Conservation (phyloP, 2,888 invertebrate genomes). For the Craniophora ligustri region DNA sequence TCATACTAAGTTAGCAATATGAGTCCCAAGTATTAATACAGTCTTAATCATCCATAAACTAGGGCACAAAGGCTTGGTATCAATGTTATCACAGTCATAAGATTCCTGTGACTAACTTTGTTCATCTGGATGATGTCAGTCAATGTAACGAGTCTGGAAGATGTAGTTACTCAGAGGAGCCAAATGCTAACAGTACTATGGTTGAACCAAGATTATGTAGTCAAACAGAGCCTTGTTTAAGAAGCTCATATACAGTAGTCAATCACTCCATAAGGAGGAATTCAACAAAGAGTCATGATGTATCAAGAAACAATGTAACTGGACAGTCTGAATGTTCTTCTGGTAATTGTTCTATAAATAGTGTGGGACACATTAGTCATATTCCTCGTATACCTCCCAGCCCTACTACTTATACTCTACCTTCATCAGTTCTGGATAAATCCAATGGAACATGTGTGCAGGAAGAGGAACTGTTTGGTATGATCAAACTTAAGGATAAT, state of each 20-base stretch:
- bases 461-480: slow-evolving; percentile 74
- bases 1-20: slow-evolving; percentile 61
- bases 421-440: slow-evolving; percentile 67
- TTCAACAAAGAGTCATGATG: slow-evolving; percentile 21
- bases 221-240: slow-evolving; percentile 49
- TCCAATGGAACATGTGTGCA: slow-evolving; percentile 50
- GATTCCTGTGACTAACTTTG: slow-evolving; percentile 78
- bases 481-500: slow-evolving; percentile 80
- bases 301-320: slow-evolving; percentile 19
- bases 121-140: slow-evolving; percentile 73
- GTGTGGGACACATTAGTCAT: slow-evolving; percentile 78
- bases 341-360: slow-evolving; percentile 50
- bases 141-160: slow-evolving; percentile 45
- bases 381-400: slow-evolving; percentile 78
- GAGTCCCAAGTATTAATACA: slow-evolving; percentile 60
- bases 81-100: slow-evolving; percentile 81
- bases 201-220: slow-evolving; percentile 42
- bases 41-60: slow-evolving; percentile 66
- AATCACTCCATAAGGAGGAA: slow-evolving; percentile 9
- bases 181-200: slow-evolving; percentile 69
- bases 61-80: slow-evolving; percentile 82
- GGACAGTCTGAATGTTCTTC: slow-evolving; percentile 29
- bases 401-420: slow-evolving; percentile 74
- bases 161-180: slow-evolving; percentile 54
- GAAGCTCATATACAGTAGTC: slow-evolving; percentile 16